phyloP scores from a whole-genome alignment of 2,888 invertebrate genomes.

The Holacanthella duospinosa region DNA sequence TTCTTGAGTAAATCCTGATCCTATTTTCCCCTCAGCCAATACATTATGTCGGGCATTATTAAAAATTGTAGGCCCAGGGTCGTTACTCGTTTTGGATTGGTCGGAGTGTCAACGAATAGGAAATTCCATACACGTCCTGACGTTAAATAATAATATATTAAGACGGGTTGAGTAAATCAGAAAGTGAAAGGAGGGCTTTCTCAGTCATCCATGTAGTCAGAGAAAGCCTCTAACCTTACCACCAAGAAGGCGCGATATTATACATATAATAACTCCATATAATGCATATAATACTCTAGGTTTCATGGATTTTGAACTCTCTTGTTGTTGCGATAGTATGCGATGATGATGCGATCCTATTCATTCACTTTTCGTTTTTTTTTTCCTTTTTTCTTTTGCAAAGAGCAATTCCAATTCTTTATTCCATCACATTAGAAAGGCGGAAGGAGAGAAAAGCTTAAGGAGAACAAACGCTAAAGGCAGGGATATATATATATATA shows the following conservation, averaged over 20 bases:
- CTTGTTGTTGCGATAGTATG: neutral
- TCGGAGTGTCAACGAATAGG: neutral
- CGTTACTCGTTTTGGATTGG: neutral
- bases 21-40: slow-evolving; percentile 2
- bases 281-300: neutral
- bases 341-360: neutral
- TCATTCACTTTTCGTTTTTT: neutral
- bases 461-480: neutral
- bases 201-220: neutral
- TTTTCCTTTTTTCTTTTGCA: neutral
- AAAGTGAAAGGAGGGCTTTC: neutral
- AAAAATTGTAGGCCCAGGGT: neutral
- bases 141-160: neutral
- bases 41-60: neutral
- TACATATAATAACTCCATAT: no score
- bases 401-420: slow-evolving; percentile 4
- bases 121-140: neutral
- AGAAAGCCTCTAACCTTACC: no score
- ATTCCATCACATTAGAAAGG: neutral
- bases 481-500: no score
- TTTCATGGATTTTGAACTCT: neutral
- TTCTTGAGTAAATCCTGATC: neutral
- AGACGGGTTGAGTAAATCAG: neutral
- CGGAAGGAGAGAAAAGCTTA: neutral
- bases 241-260: no score